Percentiles rank a stretch among this genome's conserved stretches.
phyloP scores from a whole-genome alignment of 2,797 vertebrate species.

The Labroides dimidiatus region DNA sequence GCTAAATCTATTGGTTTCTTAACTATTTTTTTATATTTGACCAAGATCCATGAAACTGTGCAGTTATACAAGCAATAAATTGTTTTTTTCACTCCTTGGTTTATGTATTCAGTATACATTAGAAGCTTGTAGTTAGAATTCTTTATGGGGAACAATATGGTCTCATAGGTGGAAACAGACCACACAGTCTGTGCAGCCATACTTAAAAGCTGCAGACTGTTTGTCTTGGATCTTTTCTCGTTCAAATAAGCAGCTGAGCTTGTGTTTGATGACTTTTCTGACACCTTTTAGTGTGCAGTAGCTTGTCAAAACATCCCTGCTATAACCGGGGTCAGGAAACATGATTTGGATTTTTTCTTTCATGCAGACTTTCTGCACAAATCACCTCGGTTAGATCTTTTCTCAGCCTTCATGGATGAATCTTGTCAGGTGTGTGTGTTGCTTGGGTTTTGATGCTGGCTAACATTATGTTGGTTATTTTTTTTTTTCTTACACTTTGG shows the following conservation, averaged over 20 bases:
- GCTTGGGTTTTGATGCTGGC: no score
- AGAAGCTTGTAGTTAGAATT: background rate
- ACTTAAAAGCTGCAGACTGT: constrained; percentile 58
- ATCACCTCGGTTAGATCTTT: background rate
- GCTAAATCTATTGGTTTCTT: no score
- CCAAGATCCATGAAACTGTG: no score
- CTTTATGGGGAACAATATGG: constrained; percentile 10
- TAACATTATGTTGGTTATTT: no score
- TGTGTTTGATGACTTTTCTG: constrained; percentile 44
- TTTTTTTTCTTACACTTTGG: no score
- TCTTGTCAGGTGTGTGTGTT: no score
- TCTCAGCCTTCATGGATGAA: background rate
- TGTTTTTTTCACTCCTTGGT: constrained; percentile 4
- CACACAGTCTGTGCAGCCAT: constrained; percentile 54
- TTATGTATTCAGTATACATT: constrained; percentile 15
- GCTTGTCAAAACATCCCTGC: constrained; percentile 5
- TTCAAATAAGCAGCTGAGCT: constrained; percentile 54
- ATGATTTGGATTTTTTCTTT: constrained; percentile 1
- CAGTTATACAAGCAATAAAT: no score
- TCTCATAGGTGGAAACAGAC: constrained; percentile 37
- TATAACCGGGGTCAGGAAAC: background rate
- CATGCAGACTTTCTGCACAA: constrained; percentile 7
- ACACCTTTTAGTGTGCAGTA: constrained; percentile 32
- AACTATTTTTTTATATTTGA: no score
- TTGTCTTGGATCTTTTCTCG: constrained; percentile 51